These are phyloP conservation scores for Ditula angustiorana DNA, from an alignment of 2,888 invertebrate genomes.

Conservation along the genomic window DNA sequence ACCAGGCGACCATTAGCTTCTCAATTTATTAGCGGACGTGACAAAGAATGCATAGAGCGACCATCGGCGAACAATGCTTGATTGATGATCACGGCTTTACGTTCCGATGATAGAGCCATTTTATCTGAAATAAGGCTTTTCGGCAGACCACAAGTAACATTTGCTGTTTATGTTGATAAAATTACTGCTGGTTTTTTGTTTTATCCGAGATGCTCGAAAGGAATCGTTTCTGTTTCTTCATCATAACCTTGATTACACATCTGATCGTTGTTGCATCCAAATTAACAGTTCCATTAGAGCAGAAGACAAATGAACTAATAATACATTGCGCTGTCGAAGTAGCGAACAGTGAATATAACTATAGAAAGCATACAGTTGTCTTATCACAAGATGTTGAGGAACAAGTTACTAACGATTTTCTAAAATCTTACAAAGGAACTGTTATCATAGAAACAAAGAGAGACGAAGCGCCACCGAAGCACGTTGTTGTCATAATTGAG, in stretches of 20 bases:
- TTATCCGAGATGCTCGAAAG: neutral
- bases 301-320: conserved; percentile 46
- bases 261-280: conserved; percentile 25
- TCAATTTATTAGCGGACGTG: conserved; percentile 22
- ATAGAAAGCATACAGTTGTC: conserved; percentile 55
- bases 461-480: conserved; percentile 53
- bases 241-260: neutral
- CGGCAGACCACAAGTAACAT: neutral
- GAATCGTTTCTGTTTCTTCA: neutral
- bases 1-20: conserved; percentile 19
- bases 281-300: conserved; percentile 34
- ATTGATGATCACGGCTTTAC: conserved; percentile 51
- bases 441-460: conserved; percentile 60
- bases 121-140: neutral
- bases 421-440: conserved; percentile 60
- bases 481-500: conserved; percentile 63
- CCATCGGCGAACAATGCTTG: conserved; percentile 56
- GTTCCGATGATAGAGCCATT: conserved; percentile 14
- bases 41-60: conserved; percentile 31
- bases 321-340: conserved; percentile 57
- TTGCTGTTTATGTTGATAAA: neutral
- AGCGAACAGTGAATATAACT: conserved; percentile 63
- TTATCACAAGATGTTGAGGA: conserved; percentile 58
- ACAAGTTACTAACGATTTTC: conserved; percentile 54
- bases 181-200: too few relatives aligned